Base-by-base conservation (phyloP, 2,113 vertebrate genomes). In the Epinephelus cyanopodus region DNA sequence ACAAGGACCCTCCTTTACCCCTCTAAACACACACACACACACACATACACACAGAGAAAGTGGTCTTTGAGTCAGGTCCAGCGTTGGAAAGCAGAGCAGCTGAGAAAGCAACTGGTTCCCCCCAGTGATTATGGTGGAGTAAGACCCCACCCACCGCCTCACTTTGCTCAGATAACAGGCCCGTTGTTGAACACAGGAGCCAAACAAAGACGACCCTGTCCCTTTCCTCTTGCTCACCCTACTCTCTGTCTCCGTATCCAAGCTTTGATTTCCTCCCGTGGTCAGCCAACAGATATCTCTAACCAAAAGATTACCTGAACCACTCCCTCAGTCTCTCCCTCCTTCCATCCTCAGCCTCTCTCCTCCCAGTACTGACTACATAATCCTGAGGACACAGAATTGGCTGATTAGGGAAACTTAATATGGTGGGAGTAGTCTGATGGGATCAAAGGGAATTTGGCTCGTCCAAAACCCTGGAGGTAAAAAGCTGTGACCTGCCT, bases 131-230 rank as follows among this genome's bases (percentile, higher is more conserved):
- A 93, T 79, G 25, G 81, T 25, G 76, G 80, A 92, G 92, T 88
- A 89, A 90, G 91, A 86, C 88, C 83, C 86, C 88, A 85, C 90
- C 91, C 85, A 81, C 89, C 77, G 63, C 70, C 86, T 83, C 47
- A 48, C 76, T 84, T 74, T 58, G n/a, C 84, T 79, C 74, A 90
- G 88, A 95, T 95, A 95, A 96, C 94, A 52, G 94, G 45, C 84
- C 84, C 89, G 89, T 94, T 95, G 94, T 95, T 91, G 86, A 88
- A 76, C 8, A 29, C 67, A 27, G 85, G 82, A 79, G 85, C 77
- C 80, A 84, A 93, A 96, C 95, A 96, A 96, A 95, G 94, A 87
- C 90, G 67, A 93, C 92, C 93, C 94, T 96, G 95, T 95, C 90
- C 88, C 84, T 61, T 83, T 85, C 82, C 79, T 84, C 86, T 63